Conservation (phyloP, 2,888 invertebrate genomes). For the Mesorhabditis spiculigera region DNA sequence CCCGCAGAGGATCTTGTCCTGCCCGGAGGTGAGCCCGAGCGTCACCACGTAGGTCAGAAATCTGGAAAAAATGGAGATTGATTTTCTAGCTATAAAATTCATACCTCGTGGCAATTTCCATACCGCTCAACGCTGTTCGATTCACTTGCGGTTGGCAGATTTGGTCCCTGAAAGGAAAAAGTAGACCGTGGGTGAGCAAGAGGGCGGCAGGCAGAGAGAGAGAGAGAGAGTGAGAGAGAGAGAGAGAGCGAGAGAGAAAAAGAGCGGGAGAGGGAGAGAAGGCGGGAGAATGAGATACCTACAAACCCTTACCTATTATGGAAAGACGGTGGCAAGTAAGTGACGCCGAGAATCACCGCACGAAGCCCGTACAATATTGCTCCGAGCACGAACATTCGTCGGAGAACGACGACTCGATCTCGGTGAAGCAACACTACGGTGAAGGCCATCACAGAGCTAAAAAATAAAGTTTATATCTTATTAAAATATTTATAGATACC, state of each 20-base stretch:
- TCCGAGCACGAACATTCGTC: constrained; percentile 53
- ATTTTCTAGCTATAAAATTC: neutral
- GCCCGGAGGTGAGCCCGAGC: constrained; percentile 54
- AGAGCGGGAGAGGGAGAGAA: too few species aligned
- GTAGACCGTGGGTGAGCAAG: neutral
- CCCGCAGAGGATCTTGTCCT: constrained; percentile 57
- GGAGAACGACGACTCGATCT: constrained; percentile 48
- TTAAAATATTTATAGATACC: neutral
- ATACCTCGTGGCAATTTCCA: constrained; percentile 47
- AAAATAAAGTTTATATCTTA: constrained; percentile 18
- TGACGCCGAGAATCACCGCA: constrained; percentile 38
- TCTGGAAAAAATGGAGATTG: constrained; percentile 20
- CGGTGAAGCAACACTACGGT: constrained; percentile 52
- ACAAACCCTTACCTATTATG: constrained; percentile 28
- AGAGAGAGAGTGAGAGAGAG: too few species aligned
- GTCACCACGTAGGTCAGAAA: constrained; percentile 57
- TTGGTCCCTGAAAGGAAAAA: constrained; percentile 36
- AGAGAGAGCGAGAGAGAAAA: too few species aligned
- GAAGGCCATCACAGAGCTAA: constrained; percentile 52
- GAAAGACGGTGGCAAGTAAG: constrained; percentile 56
- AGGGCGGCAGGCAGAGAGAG: too few species aligned
- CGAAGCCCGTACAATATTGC: constrained; percentile 48
- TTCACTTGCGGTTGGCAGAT: constrained; percentile 56
- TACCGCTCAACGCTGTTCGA: constrained; percentile 52
- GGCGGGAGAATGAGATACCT: neutral